A percentile compares a stretch with the other conserved stretches of the same genome.
Conservation (phyloP, 2,888 invertebrate genomes). For the Tholera decimalis region DNA sequence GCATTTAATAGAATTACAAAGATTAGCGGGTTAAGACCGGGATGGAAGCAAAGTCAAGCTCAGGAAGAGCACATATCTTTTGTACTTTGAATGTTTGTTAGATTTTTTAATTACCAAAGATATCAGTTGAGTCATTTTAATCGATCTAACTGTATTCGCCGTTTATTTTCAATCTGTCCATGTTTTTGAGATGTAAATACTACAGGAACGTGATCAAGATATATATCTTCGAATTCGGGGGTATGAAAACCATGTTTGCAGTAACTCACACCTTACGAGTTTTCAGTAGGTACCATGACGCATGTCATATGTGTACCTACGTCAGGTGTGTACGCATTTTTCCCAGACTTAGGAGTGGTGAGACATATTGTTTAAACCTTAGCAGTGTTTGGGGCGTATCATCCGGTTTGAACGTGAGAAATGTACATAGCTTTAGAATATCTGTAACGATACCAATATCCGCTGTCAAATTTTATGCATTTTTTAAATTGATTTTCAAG, state of each 20-base stretch:
- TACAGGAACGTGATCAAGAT: not conserved
- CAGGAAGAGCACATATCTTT: not conserved
- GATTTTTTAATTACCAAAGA: not conserved
- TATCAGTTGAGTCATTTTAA: not conserved
- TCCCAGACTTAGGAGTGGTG: conserved; percentile 58
- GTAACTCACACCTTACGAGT: conserved; percentile 9
- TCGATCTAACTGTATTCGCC: not conserved
- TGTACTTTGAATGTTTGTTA: not conserved
- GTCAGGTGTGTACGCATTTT: conserved; percentile 37
- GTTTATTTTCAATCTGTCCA: not conserved
- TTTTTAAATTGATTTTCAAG: conserved; percentile 4
- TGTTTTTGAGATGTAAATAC: not conserved
- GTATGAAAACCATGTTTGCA: conserved; percentile 2
- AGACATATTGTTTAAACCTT: conserved; percentile 64
- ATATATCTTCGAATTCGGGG: not conserved
- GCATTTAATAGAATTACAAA: not conserved
- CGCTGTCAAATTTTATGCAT: conserved; percentile 7
- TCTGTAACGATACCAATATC: conserved; percentile 42
- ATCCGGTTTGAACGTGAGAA: conserved; percentile 53
- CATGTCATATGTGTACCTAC: conserved; percentile 13
- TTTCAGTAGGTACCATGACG: conserved; percentile 43
- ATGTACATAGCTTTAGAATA: conserved; percentile 23
- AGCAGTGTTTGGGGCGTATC: conserved; percentile 28
- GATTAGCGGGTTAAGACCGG: not conserved
- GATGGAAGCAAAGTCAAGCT: not conserved